Evolutionary conservation across 2,113 vertebrate species (phyloP), one percentile per base, ranked within the genome.

Genomic region (Tetrao urogallus): DNA sequence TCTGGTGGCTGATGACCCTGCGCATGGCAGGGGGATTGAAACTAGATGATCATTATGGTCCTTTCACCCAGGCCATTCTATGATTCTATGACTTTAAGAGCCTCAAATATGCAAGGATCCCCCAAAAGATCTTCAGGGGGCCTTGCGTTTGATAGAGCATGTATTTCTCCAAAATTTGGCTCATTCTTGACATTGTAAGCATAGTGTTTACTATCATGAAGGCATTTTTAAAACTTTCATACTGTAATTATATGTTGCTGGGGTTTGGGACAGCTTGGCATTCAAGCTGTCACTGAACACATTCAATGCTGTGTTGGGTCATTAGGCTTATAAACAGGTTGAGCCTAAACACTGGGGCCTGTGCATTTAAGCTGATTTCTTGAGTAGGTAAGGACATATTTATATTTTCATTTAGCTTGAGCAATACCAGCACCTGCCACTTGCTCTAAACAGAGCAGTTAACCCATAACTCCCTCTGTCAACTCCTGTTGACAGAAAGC

Each of bases 391-490:
- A 90, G 91, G 76, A 90, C 82, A 93, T 93, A 90, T 95, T 97
- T 96, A 90, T 88, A 91, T 90, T 95, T 96, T 91, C 90, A 76
- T 94, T 95, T 94, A 90, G 54, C 63, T 73, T 95, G 94, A 97
- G 96, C 50, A 66, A 95, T 94, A 95, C 94, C 95, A 97, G 95
- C 95, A 94, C 93, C 94, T 97, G 94, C 86, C 92, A 95, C 63
- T 93, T 0, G 54, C 76, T 95, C 86, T 90, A 93, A 96, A 95
- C 76, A 86, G 81, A 95, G 82, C 63, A 82, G 95, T 95, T 96
- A 95, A 95, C 94, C 96, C 93, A 72, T 92, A 95, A 92, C 82
- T 95, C 86, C 76, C 45, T 90, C 94, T 94, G 86, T 96, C 95
- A 95, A 86, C 92, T 93, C 90, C 66, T 0, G 32, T 76, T 93